phyloP scores from a whole-genome alignment of 2,113 vertebrate genomes.

The Asarcornis scutulata region DNA sequence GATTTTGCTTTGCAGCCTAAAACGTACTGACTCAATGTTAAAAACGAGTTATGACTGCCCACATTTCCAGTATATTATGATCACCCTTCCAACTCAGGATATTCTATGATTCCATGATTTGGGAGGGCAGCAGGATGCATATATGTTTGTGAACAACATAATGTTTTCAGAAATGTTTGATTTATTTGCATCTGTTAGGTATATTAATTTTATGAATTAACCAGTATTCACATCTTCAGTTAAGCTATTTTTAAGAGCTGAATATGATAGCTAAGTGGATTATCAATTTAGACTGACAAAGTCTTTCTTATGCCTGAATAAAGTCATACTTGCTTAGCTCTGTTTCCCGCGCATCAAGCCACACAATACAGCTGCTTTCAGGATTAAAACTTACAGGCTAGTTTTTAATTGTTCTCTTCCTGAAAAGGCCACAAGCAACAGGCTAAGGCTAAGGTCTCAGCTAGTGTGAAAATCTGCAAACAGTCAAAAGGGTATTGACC shows the following conservation, averaged over 20 bases:
- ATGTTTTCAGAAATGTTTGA: background rate
- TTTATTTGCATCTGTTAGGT: background rate
- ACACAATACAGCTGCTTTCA: background rate
- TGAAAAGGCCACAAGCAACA: background rate
- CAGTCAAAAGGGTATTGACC: background rate
- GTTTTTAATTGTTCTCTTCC: background rate
- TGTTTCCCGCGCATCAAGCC: background rate
- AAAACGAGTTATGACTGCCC: background rate
- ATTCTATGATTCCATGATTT: too few species aligned
- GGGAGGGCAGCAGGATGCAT: background rate
- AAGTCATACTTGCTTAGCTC: background rate
- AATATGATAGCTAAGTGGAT: background rate
- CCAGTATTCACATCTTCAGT: background rate
- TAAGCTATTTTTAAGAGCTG: background rate
- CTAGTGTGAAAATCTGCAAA: background rate
- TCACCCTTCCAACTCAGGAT: too few species aligned
- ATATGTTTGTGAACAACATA: background rate
- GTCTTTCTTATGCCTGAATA: background rate
- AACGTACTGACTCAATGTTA: background rate
- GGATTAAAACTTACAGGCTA: background rate
- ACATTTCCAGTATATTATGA: background rate
- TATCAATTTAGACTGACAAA: background rate
- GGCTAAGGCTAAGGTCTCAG: background rate
- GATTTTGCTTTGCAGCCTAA: background rate
- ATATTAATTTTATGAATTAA: background rate